These are phyloP conservation scores for cat (Felis catus) DNA, from an alignment of 2,113 vertebrate species.

Conservation along the genomic window F.catus_Fca126_mat1.0 CM031415.1:141440001-141440500, in stretches of 20 bases:
- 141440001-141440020: neutral
- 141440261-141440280: neutral
- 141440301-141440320: neutral
- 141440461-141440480: neutral
- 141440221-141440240: neutral
- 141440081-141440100: neutral
- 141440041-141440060: constrained; percentile 5
- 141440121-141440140: neutral
- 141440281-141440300: constrained; percentile 7
- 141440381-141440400: neutral
- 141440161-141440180: neutral
- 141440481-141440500: neutral
- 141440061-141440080: neutral
- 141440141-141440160: neutral
- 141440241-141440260: neutral
- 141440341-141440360: neutral
- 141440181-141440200: neutral
- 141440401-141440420: neutral
- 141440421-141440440: neutral
- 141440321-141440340: constrained; percentile 30
- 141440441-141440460: neutral
- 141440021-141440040: neutral
- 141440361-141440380: neutral
- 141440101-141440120: neutral
- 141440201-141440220: constrained; percentile 13